Base-by-base conservation (phyloP, 2,888 invertebrate genomes). In the Drosophila recens region DNA sequence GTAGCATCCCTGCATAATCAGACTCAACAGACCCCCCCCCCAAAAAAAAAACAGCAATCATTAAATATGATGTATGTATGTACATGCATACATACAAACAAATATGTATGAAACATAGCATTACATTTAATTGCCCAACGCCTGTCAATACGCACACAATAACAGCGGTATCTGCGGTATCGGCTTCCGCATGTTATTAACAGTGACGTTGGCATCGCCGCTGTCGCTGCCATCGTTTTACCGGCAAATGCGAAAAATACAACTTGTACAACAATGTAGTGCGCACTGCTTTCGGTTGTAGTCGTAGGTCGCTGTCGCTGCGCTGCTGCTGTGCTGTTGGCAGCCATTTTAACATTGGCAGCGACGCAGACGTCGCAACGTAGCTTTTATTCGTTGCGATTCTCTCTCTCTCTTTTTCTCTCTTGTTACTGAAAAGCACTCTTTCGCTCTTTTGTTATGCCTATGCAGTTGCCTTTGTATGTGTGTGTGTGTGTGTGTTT, bases 111-210 rank as follows among this genome's bases (percentile, higher is more conserved):
- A 42, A 43, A 56, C 33, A 53, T 59, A 54, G 1, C 42, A 66
- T 76, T 76, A 71, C 69, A 77, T 65, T 73, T 65, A 80, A 80
- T 81, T 78, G 75, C 70, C 57, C 54, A 15, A 42, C 49, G 48
- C 33, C 71, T 75, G 61, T 69, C 67, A 64, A 53, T 67, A 61
- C 13, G 45, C 23, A 36, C 34, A 45, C 27, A 46, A 64, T 45
- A 63, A 52, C 43, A 63, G 36, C 40, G 38, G 8, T 38, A 17
- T 34, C 52, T 34, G 27, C 40, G 61, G 45, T 62, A 46, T 52
- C 53, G 54, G 71, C 64, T 74, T 80, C 70, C 67, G 80, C 73
- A 76, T 80, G 76, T 80, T 89, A 84, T 77, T 79, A 82, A 79
- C 78, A 78, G 75, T 76, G 75, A 79, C 76, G 76, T 75, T 64